Percentiles rank a stretch among this genome's conserved stretches.
Conservation (phyloP, 2,113 vertebrate species). For the Sialia sialis region DNA sequence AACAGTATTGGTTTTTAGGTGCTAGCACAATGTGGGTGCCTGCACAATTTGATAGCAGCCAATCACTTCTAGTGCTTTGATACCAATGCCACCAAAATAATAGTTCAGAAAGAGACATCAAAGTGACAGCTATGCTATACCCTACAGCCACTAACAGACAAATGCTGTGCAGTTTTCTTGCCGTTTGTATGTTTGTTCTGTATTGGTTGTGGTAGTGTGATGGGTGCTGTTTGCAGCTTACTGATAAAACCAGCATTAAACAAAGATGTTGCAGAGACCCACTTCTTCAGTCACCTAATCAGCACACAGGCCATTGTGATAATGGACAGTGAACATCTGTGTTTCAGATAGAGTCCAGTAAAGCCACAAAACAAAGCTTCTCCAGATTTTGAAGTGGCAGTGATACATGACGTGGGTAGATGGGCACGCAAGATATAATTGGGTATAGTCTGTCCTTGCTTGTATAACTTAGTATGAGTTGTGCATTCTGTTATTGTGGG, state of each 20-base stretch:
- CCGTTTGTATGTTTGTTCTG: not conserved
- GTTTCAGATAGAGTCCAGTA: not conserved
- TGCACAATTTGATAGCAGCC: not conserved
- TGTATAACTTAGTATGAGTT: not conserved
- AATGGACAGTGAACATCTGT: not conserved
- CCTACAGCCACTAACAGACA: not conserved
- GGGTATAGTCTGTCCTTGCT: not conserved
- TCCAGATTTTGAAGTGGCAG: not conserved
- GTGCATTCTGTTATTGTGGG: not conserved
- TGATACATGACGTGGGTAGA: not conserved
- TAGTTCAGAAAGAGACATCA: not conserved
- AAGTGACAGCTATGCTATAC: not conserved
- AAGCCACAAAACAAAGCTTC: not conserved
- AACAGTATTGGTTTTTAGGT: not conserved
- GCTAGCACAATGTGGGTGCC: not conserved
- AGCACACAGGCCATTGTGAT: not conserved
- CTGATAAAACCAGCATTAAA: not conserved
- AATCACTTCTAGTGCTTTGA: not conserved
- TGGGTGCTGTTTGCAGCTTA: not conserved
- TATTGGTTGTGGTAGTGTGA: not conserved
- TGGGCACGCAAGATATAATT: not conserved
- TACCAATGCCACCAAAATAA: not conserved
- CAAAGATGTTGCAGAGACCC: not conserved
- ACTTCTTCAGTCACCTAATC: not conserved
- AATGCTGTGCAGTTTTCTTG: not conserved